Base-by-base conservation (phyloP, 2,888 invertebrate species). In the Limnephilus marmoratus region DNA sequence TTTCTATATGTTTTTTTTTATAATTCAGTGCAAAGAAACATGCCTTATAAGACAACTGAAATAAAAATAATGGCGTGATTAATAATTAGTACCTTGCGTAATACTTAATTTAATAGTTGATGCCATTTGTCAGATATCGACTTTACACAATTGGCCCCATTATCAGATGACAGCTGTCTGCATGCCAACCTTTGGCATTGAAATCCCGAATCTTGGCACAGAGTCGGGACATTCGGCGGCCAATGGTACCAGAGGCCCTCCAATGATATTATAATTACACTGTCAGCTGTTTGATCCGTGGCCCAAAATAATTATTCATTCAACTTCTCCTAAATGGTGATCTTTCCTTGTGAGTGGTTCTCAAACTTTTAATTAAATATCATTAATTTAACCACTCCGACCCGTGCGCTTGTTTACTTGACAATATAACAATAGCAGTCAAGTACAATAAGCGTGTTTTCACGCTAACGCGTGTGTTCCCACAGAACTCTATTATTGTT, bases 121-220 rank as follows among this genome's bases (percentile, higher is more conserved):
- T 37, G 7, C n/a, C 41, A 86, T 86, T 86, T 31, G 49, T 86
- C n/a, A n/a, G 68, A 34, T 80, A 85, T 80, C 80, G 81, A 24
- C 18, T 90, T 85, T 85, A 45, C 41, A 68, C 88, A 34, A 68
- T 88, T 88, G 88, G 88, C 88, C 88, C 88, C 29, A 88, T 68
- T 68, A 68, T 53, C 31, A 5, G 88, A 29, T 68, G 88, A 68
- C 88, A 34, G 53, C 7, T 13, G 68, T 53, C 31, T 68, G n/a
- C 68, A 88, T 88, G 88, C 81, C 91, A 89, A 92, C 92, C 92
- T 91, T 91, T 92, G 92, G 92, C 92, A 92, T 53, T 92, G 92
- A 91, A 85, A 90, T 80, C 31, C 3, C 24, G 81, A 29, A n/a
- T 49, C 90, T 91, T 91, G 91, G 91, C 91, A 91, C 82, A 0